These are phyloP conservation scores for Eubucco bourcierii DNA, from an alignment of 2,113 vertebrate genomes.

Conservation along the genomic window DNA sequence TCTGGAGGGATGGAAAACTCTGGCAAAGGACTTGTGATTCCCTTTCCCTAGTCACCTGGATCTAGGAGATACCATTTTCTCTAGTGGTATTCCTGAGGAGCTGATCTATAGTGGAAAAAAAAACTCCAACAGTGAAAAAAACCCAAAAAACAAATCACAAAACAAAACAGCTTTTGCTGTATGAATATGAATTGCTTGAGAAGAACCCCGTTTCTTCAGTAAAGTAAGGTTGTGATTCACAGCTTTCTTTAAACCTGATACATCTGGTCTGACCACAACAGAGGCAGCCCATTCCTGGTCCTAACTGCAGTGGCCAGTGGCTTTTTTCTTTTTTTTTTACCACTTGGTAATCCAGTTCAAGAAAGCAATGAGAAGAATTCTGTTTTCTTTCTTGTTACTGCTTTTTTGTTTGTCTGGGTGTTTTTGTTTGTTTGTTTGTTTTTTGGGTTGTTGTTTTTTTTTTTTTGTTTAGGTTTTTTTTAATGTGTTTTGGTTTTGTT, in stretches of 20 bases:
- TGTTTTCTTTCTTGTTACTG: background rate
- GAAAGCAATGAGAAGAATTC: background rate
- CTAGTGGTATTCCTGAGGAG: accelerated
- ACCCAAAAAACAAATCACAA: no score
- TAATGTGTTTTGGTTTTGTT: no score
- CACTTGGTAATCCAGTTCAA: background rate
- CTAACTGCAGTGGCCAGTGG: background rate
- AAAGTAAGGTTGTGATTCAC: background rate
- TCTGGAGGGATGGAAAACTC: background rate
- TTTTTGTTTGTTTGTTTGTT: no score
- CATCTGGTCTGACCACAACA: background rate
- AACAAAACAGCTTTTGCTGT: background rate
- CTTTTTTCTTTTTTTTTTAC: background rate
- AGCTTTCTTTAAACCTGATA: background rate
- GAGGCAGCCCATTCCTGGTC: background rate
- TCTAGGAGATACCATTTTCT: background rate
- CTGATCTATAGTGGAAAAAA: background rate
- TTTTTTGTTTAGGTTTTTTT: no score
- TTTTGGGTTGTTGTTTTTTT: no score
- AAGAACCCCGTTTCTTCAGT: background rate
- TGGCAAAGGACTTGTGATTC: background rate
- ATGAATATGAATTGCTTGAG: background rate
- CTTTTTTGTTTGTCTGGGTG: no score
- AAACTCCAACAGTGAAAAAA: background rate
- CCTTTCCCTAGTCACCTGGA: background rate